Base-by-base conservation (phyloP, 1,140 invertebrate species). In the Drosophila pseudoananassae region DNA sequence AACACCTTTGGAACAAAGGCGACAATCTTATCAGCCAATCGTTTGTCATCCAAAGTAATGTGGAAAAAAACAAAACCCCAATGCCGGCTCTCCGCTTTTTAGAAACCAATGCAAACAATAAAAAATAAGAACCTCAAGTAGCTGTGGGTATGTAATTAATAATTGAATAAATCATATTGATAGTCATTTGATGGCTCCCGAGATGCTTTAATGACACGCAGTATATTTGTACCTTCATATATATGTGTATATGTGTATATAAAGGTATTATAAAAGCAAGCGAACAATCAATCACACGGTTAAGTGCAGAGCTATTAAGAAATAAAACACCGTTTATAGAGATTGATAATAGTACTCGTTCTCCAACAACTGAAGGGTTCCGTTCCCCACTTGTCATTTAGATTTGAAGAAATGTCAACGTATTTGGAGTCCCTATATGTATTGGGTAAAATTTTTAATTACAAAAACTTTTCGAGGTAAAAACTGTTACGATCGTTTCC, bases 231-330 rank as follows among this genome's bases (percentile, higher is more conserved):
- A 6, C 6, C 25, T 7, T 0, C 6, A 27, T 27, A 27, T 27
- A 27, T 27, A 5, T 25, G 54, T 27, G 38, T 23, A 4, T 25
- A 10, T 47, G n/a, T 12, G 15, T 17, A 23, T 31, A 66, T 74
- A n/a, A 3, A 12, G 33, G 65, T 54, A 75, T 47, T 75, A 20
- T 52, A 47, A 49, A 69, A 66, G 40, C 63, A 38, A 49, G 63
- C 36, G 29, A 47, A 55, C 61, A 68, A 85, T 83, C 80, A 85
- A 84, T 84, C 80, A 84, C 57, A 68, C 50, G 50, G 33, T 43
- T 59, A 65, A 80, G 65, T 80, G 65, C 55, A 46, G 38, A 43
- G 45, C 64, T 74, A 60, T 82, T 70, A 83, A 52, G 47, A 36
- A 74, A 58, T 73, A 59, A 65, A 55, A 75, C 60, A 61, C 45